Evolutionary conservation across 2,797 vertebrate genomes (phyloP).

Genomic region (Coilia nasus): DNA sequence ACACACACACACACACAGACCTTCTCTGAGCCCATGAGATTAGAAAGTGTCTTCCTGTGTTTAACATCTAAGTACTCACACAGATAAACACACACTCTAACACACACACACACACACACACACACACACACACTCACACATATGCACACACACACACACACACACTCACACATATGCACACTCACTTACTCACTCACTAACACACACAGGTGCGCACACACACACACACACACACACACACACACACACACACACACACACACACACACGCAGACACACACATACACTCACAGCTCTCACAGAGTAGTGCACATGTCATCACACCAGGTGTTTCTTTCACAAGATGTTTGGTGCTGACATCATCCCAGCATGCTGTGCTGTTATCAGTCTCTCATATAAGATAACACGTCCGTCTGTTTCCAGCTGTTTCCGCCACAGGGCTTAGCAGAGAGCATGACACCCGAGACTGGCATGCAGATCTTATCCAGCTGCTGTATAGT

Average conservation of each 20-base stretch:
- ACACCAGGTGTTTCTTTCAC: slow-evolving; percentile 18
- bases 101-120: not conserved
- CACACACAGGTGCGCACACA: not conserved
- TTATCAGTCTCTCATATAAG: slow-evolving; percentile 11
- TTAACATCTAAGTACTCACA: not conserved
- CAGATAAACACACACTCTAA: not conserved
- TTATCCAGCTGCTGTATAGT: not conserved
- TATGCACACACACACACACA: slow-evolving; percentile 39
- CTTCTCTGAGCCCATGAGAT: not conserved
- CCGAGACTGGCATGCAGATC: slow-evolving; percentile 13
- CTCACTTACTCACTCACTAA: slow-evolving; percentile 4
- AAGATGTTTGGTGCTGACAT: slow-evolving; percentile 22
- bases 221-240: not conserved
- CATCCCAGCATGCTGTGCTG: not conserved
- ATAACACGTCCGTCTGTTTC: slow-evolving; percentile 4
- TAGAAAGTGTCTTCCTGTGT: no score
- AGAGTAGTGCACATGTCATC: not conserved
- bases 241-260: not conserved
- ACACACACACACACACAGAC: slow-evolving; percentile 1
- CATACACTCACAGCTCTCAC: not conserved
- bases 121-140: slow-evolving; percentile 36
- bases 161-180: slow-evolving; percentile 27
- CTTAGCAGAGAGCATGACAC: not conserved
- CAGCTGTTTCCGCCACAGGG: not conserved
- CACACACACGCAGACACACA: not conserved